Evolutionary conservation across 2,113 vertebrate genomes (phyloP), one percentile per base, ranked within the genome.

Genomic region (Phalacrocorax aristotelis): DNA sequence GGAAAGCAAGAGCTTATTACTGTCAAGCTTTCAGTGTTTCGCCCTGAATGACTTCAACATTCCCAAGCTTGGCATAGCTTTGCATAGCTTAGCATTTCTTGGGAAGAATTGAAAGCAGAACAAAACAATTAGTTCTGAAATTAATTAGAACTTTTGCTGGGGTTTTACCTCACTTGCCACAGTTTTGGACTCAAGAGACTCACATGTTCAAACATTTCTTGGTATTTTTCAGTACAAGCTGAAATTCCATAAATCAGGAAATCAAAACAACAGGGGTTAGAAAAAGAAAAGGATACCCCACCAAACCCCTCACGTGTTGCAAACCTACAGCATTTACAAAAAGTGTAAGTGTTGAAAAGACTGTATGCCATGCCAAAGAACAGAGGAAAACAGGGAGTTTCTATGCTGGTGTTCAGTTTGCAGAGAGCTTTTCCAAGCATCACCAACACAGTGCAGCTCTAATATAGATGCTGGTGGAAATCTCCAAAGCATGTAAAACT

Each of bases 241-340:
- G 64, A 87, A 83, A 77, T 66, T 57, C n/a, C 3, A 1, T n/a
- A 51, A 66, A 87, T 78, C 26, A 25, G 64, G 32, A 81, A 72
- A 70, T 90, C 29, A 61, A 40, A 87, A 49, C 16, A 77, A 42
- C 11, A 26, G 4, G 5, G 9, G 2, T 46, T 69, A 77, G 38
- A 62, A 77, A 91, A 79, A 66, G 10, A 32, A 77, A 83, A 74
- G 13, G 18, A 85, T 71, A 64, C 2, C 5, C 13, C 8, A 48
- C 20, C 29, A 87, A 78, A 36, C 2, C 9, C 4, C 13, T 15
- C 11, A 14, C 0, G 0, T 40, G 84, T 83, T 83, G 32, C 58
- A 70, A 65, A 62, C 6, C 3, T 60, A 32, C 87, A 60, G 32
- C n/a, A 54, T 21, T 21, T 25, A 51, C 5, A 80, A 72, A 79